Base-by-base conservation (phyloP, 2,888 invertebrate species). In the Drosophila anceps region DNA sequence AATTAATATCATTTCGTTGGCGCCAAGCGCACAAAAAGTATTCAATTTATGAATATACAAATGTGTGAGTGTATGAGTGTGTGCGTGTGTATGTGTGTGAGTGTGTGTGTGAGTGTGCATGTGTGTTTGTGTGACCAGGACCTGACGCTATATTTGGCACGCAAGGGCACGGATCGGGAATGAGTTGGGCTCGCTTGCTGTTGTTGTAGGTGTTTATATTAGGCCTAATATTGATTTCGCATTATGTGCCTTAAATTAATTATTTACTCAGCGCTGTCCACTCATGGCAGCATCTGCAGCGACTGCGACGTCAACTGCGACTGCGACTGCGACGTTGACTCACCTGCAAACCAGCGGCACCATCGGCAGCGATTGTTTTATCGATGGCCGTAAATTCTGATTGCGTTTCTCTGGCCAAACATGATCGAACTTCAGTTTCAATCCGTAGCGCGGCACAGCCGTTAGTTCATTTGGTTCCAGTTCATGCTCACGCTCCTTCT, bases 381-480 rank as follows among this genome's bases (percentile, higher is more conserved):
- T 92, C 75, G 95, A 94, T 10, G 96, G 96, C 73, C 94, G 93
- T 43, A 95, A 93, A 78, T 94, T 93, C 91, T 96, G 96, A 79
- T 94, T 95, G 91, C 96, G 95, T 91, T 95, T 95, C 88, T 96
- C 95, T 1, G 96, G 95, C 93, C 95, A 97, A 77, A 94, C 94
- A 93, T 97, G 96, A 92, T 96, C 94, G 80, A 97, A 94, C 79
- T 94, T 94, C n/a, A 96, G 93, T 92, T 96, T 96, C 77, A 97
- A 94, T 13, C 97, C 97, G 90, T 94, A 95, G 72, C 94, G 94
- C 18, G 96, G 95, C 69, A 94, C 92, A 33, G 92, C 91, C 29
- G 91, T 90, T 65, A 92, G 81, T 78, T 93, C 92, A 57, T 88
- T 91, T 57, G 81, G 77, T 63, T 78, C 35, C 27, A 13, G 29